Evolutionary conservation across 2,797 vertebrate species (phyloP).

Genomic region (Myotis daubentonii): DNA sequence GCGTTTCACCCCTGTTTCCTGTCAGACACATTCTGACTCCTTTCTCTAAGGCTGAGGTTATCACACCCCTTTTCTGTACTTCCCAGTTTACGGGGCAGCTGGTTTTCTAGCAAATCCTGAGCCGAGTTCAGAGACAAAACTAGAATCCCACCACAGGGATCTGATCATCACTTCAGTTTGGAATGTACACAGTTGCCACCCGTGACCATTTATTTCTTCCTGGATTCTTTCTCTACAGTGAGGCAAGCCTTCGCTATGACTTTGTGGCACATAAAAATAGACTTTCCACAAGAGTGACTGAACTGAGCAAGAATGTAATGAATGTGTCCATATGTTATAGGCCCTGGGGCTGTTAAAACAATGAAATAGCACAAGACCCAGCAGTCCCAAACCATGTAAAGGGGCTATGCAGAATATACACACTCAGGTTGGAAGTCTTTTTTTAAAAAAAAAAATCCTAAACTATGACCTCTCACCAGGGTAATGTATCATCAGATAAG

Average conservation of each 20-base stretch:
- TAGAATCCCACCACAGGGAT: neutral
- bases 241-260: neutral
- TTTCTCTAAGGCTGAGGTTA: neutral
- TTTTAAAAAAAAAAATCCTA: neutral
- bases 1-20: neutral
- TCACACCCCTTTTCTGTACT: neutral
- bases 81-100: neutral
- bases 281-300: neutral
- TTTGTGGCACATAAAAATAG: neutral
- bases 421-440: neutral
- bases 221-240: neutral
- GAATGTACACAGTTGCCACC: neutral
- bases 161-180: neutral
- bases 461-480: neutral
- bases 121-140: neutral
- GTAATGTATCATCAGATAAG: neutral
- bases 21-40: neutral
- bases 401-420: neutral
- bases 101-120: neutral
- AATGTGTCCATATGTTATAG: neutral
- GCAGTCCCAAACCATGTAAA: neutral
- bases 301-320: neutral
- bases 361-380: neutral
- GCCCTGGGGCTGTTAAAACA: neutral
- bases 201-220: neutral